Percentiles rank a stretch among this genome's conserved stretches.
phyloP scores from a whole-genome alignment of 2,113 vertebrate species.

The Salvelinus fontinalis region DNA sequence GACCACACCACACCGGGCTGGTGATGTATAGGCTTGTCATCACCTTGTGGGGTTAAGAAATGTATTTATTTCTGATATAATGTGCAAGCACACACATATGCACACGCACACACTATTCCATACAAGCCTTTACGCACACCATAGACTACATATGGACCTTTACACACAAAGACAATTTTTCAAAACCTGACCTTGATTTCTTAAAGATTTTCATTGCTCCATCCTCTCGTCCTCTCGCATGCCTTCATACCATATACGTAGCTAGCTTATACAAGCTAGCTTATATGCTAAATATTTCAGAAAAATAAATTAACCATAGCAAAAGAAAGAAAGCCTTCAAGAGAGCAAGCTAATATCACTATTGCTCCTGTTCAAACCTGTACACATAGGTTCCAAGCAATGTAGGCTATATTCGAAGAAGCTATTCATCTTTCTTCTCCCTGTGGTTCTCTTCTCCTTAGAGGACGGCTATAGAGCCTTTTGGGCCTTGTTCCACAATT shows the following conservation, averaged over 20 bases:
- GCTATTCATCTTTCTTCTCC: not conserved
- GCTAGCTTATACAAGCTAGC: not conserved
- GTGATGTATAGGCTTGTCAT: slow-evolving; percentile 18
- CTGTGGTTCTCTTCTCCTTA: not conserved
- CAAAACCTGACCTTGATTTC: not conserved
- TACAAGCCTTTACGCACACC: no score
- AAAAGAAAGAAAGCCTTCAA: not conserved
- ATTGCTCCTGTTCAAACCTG: no score
- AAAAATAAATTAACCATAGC: not conserved
- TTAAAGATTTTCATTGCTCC: not conserved
- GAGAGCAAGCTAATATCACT: not conserved
- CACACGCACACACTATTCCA: not conserved
- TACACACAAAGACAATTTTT: not conserved
- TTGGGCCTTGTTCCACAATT: not conserved
- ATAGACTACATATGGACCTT: no score
- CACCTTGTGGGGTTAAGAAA: not conserved
- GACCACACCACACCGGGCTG: not conserved
- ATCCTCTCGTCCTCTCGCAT: not conserved
- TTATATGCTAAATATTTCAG: not conserved
- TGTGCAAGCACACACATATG: not conserved
- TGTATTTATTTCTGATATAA: not conserved
- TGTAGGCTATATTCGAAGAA: not conserved
- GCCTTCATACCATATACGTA: not conserved
- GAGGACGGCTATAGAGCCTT: not conserved
- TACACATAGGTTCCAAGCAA: no score